Percentiles rank a stretch among this genome's conserved stretches.
phyloP scores from a whole-genome alignment of 2,113 vertebrate species.

The Bettongia penicillata region DNA sequence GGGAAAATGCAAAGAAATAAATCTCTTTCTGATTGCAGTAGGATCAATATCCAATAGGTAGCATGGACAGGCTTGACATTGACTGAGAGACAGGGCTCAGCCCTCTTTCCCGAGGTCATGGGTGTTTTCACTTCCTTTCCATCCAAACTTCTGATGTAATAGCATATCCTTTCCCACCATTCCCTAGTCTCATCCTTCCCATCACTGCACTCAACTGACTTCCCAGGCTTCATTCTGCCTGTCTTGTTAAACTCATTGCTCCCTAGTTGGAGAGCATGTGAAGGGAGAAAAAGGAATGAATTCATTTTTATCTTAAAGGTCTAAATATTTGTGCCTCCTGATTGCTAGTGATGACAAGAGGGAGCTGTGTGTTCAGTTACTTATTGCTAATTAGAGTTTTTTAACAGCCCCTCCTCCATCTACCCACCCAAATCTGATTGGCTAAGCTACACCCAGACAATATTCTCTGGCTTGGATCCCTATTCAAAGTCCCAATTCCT shows the following conservation, averaged over 20 bases:
- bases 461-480: neutral
- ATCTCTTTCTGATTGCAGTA: neutral
- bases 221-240: neutral
- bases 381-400: neutral
- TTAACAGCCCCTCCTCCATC: rapidly evolving
- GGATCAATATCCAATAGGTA: neutral
- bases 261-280: neutral
- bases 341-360: neutral
- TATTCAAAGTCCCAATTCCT: neutral
- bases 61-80: neutral
- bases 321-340: neutral
- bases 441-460: neutral
- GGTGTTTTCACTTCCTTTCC: neutral
- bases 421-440: neutral
- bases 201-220: neutral
- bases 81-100: neutral
- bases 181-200: neutral
- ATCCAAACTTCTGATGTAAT: neutral
- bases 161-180: no score
- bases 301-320: neutral
- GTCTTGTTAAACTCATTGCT: neutral
- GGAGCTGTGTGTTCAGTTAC: neutral
- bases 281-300: neutral
- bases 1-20: conserved; percentile 30
- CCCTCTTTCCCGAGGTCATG: neutral